Conservation (phyloP, 2,797 vertebrate species). For the Poliocrania exsul region DNA sequence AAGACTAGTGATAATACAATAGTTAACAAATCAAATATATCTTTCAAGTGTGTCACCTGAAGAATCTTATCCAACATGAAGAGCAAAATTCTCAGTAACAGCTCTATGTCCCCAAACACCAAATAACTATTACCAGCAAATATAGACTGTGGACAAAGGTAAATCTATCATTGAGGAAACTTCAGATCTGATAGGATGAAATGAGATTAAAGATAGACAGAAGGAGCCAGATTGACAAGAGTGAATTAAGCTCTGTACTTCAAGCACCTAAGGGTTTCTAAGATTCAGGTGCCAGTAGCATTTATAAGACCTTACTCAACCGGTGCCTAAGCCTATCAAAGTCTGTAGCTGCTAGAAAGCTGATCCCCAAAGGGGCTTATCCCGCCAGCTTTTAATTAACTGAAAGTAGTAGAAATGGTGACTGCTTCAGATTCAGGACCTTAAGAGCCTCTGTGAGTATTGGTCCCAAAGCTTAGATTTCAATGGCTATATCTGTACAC, state of each 20-base stretch:
- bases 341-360: background rate
- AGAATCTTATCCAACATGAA: background rate
- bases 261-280: background rate
- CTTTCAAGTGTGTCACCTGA: background rate
- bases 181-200: background rate
- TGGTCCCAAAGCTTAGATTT: background rate
- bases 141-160: background rate
- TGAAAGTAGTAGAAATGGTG: background rate
- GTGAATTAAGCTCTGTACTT: slow-evolving; percentile 27
- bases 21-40: background rate
- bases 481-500: background rate
- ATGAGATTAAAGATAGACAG: slow-evolving; percentile 42
- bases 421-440: background rate
- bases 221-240: slow-evolving; percentile 13
- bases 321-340: background rate
- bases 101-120: background rate
- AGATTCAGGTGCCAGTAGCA: slow-evolving; percentile 16
- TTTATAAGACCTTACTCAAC: slow-evolving; percentile 22
- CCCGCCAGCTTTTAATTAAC: slow-evolving; percentile 23
- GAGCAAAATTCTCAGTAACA: background rate
- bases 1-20: background rate
- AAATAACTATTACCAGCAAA: background rate
- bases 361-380: slow-evolving; percentile 18
- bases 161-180: slow-evolving; percentile 11
- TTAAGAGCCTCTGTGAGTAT: background rate